Base-by-base conservation (phyloP, 2,888 invertebrate species). In the Ennomos quercinarius region DNA sequence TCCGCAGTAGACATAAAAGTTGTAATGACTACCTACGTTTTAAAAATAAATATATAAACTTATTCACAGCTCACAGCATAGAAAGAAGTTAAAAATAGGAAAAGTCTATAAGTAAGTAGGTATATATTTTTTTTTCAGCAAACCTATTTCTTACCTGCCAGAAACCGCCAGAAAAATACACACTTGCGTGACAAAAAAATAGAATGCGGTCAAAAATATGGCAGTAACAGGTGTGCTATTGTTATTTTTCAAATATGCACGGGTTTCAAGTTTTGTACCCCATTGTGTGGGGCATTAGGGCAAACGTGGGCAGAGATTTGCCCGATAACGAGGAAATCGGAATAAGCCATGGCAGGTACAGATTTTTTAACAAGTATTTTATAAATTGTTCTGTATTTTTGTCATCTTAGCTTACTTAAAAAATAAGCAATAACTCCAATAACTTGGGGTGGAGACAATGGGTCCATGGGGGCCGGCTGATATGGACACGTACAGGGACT, bases 151-250 rank as follows among this genome's bases (percentile, higher is more conserved):
- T 70, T 27, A 27, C 27, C 27, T 27, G 27, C 6, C 27, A 17
- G 63, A n/a, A n/a, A 61, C 62, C 63, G 67, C 65, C 11, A 42
- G 45, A 13, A 52, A 69, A 71, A 66, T 46, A 64, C 12, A 60
- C 60, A 60, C 56, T 60, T 68, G 44, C 64, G 63, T 61, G 52
- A 61, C 58, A 74, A 71, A 76, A 74, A 70, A 40, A 10, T 27
- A 70, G 67, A 38, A 55, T 11, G 54, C 57, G 57, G 61, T 58
- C 71, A 74, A 75, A 76, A 70, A 61, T 71, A 63, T 71, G 51
- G 66, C 56, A 61, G 47, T 56, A 73, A 81, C 86, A 86, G 86
- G 86, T 87, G 86, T 69, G 61, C 71, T 69, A 79, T 86, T 86
- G 82, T 84, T 80, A 69, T 72, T 70, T 67, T 73, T 72, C 71